Base-by-base conservation (phyloP, 2,888 invertebrate genomes). In the Pediacus dermestoides region DNA sequence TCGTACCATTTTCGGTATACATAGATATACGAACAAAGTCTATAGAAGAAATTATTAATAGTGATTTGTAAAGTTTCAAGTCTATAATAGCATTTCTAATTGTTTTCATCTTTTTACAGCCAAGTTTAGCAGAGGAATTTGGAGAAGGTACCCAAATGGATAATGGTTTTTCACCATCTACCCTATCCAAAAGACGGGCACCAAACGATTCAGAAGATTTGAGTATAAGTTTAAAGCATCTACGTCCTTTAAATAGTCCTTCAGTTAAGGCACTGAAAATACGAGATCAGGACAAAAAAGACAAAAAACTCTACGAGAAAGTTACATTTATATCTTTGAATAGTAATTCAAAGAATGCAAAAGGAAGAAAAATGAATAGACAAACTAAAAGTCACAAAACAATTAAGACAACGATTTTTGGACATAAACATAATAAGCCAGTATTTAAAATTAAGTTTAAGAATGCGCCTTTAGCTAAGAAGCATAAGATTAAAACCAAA, bases 381-480 rank as follows among this genome's bases (percentile, higher is more conserved):
- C 8, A 25, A 28, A 13, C 28, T 10, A 28, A 3, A 13, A 28
- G 7, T 28, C 12, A 28, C 9, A 23, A 23, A 23, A 23, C n/a
- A 23, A 9, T 23, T 9, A 23, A 23, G n/a, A n/a, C n/a, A n/a
- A n/a, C n/a, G n/a, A n/a, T n/a, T n/a, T n/a, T n/a, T n/a, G n/a
- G n/a, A n/a, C n/a, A n/a, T n/a, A 23, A 7, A 7, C 4, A 9
- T 3, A 13, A 13, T 11, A 28, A 28, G 14, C 28, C 28, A 11
- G 7, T 14, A 11, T 28, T 28, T 28, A 28, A 28, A 28, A 28
- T 28, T 28, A 28, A 28, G 14, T n/a, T 28, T 3, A 28, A 28
- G 13, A 28, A 23, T 4, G 18, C 18, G 8, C 8, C 18, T 6
- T n/a, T 10, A n/a, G 8, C 23, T 6, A 23, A 9, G 3, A 3